Percentiles rank a stretch among this genome's conserved stretches.
Evolutionary conservation across 2,888 invertebrate genomes (phyloP).

Genomic region (Ecdyonurus torrentis): DNA sequence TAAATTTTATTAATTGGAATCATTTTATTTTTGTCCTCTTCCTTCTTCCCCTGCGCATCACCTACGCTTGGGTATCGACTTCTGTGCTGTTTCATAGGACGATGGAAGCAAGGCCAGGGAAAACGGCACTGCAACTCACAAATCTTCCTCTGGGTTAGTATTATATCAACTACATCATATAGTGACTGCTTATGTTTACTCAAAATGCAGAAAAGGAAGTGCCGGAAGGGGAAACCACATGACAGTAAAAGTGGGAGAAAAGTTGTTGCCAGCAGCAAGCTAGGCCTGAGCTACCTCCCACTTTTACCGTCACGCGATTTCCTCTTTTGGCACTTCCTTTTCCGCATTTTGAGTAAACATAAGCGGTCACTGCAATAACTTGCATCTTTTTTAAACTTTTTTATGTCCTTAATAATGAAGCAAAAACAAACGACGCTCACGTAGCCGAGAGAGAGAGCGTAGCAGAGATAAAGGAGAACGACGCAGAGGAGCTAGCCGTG

Average conservation of each 20-base stretch:
- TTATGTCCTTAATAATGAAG: constrained; percentile 25
- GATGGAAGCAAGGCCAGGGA: constrained; percentile 26
- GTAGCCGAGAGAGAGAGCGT: constrained; percentile 35
- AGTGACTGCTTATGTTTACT: constrained; percentile 4
- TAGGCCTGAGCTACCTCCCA: too few species aligned
- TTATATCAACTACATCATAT: constrained; percentile 12
- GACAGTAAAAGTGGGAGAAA: too few species aligned
- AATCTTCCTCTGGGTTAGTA: constrained; percentile 15
- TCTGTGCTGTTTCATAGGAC: constrained; percentile 31
- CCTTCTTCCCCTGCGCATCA: constrained; percentile 10
- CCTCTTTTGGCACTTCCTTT: too few species aligned
- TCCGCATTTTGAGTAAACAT: too few species aligned
- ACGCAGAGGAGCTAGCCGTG: constrained; percentile 18
- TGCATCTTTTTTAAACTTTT: constrained; percentile 25
- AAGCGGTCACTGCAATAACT: too few species aligned
- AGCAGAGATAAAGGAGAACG: constrained; percentile 29
- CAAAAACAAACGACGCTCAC: constrained; percentile 27
- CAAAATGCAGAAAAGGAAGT: constrained; percentile 11
- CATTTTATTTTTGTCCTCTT: constrained; percentile 20
- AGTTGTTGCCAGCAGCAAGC: too few species aligned
- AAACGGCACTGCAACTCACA: constrained; percentile 28
- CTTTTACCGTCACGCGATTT: too few species aligned
- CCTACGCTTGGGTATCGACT: constrained; percentile 15
- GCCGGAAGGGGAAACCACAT: too few species aligned
- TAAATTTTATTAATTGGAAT: constrained; percentile 24